These are phyloP conservation scores for Camarhynchus parvulus DNA, from an alignment of 2,113 vertebrate species.

Conservation along the genomic window DNA sequence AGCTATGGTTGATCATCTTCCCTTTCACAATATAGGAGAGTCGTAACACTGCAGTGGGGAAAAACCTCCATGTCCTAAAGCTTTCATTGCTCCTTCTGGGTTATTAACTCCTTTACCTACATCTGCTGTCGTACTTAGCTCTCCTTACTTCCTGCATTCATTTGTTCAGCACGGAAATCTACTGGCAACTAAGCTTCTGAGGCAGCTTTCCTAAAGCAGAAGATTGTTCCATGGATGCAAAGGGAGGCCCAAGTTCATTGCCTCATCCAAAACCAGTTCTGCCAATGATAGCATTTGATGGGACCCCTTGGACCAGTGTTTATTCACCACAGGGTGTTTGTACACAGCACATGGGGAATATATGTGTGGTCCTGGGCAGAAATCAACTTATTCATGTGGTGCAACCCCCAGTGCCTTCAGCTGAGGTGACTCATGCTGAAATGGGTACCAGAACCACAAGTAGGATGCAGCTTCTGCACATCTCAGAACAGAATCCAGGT, in stretches of 20 bases:
- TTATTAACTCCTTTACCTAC: background rate
- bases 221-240: background rate
- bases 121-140: background rate
- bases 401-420: background rate
- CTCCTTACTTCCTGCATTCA: background rate
- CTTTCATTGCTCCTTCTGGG: background rate
- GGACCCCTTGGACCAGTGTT: fast-evolving
- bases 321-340: background rate
- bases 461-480: background rate
- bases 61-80: background rate
- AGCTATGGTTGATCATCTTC: background rate
- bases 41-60: background rate
- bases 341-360: background rate
- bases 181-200: background rate
- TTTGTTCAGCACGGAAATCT: background rate
- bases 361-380: fast-evolving
- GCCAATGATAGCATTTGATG: background rate
- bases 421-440: background rate
- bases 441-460: background rate
- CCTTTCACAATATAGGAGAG: background rate
- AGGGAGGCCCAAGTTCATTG: background rate
- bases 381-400: background rate
- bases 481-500: background rate
- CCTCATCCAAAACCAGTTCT: background rate
- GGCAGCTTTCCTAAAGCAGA: background rate